Percentiles rank a stretch among this genome's conserved stretches.
phyloP scores from a whole-genome alignment of 2,113 vertebrate species.

The Eira barbara region DNA sequence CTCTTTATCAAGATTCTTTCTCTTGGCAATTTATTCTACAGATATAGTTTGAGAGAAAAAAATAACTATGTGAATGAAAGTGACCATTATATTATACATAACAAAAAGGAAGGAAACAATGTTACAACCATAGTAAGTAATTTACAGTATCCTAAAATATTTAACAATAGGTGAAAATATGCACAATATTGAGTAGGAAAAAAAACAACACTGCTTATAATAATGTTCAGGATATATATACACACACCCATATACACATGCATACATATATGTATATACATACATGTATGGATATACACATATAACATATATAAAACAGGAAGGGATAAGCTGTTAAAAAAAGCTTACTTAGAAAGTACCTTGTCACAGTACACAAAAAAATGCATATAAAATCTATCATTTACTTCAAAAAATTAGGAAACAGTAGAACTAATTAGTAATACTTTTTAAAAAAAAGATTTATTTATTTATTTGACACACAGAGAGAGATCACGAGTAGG shows the following conservation, averaged over 20 bases:
- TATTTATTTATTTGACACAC: too few species aligned
- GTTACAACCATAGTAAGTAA: background rate
- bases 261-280: too few species aligned
- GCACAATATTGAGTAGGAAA: background rate
- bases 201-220: background rate
- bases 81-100: background rate
- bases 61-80: background rate
- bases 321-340: background rate
- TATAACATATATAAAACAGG: background rate
- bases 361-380: background rate
- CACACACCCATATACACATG: background rate
- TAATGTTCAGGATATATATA: background rate
- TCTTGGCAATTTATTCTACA: background rate
- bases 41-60: background rate
- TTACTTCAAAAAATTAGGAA: slow-evolving; percentile 4
- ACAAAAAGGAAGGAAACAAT: background rate
- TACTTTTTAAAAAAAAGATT: too few species aligned
- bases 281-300: background rate
- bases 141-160: background rate
- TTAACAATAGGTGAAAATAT: background rate
- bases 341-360: background rate
- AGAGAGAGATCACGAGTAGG: too few species aligned
- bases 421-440: background rate
- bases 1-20: background rate
- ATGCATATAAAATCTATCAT: background rate